Base-by-base conservation (phyloP, 2,797 vertebrate species). In the Harpagifer antarcticus region DNA sequence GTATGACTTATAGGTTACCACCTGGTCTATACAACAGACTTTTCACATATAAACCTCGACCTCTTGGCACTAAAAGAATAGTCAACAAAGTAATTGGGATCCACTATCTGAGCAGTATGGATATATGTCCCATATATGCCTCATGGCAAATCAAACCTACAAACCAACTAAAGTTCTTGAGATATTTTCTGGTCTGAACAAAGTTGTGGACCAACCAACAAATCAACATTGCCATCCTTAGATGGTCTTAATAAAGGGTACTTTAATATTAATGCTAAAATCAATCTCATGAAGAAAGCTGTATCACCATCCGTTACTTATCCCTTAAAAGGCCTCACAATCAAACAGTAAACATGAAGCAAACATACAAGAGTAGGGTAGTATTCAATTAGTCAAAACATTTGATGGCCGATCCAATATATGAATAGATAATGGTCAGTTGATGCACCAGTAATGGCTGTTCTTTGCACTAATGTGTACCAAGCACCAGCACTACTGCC, bases 401-500 rank as follows among this genome's bases (percentile, higher is more conserved):
- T 48, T 49, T 4, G 37, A 44, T 49, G 16, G 52, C 3, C 1
- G 8, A 59, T 48, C 16, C 9, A 27, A 10, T 40, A 20, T 6
- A 40, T 47, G 43, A 50, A 19, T 47, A 19, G 13, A n/a, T 33
- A 66, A 14, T 48, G 16, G 19, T 48, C 33, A 37, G 31, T 16
- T 11, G 3, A 31, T 74, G 20, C 19, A 42, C 2, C 20, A 31
- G 16, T 40, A 17, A 19, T 57, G 27, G n/a, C 45, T 76, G 53
- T 64, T 49, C 40, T 55, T 54, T 44, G 20, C 53, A 55, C 14
- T 27, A 53, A 31, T 31, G 20, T 67, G 23, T 48, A 45, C 40
- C 19, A 31, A 67, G 37, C 50, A 59, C 42, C 23, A 17, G 53
- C 53, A 16, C n/a, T 53, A 37, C 9, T 64, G 68, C 54, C 58